Evolutionary conservation across 2,113 vertebrate genomes (phyloP), one percentile per base, ranked within the genome.

Genomic region (Pavo muticus): DNA sequence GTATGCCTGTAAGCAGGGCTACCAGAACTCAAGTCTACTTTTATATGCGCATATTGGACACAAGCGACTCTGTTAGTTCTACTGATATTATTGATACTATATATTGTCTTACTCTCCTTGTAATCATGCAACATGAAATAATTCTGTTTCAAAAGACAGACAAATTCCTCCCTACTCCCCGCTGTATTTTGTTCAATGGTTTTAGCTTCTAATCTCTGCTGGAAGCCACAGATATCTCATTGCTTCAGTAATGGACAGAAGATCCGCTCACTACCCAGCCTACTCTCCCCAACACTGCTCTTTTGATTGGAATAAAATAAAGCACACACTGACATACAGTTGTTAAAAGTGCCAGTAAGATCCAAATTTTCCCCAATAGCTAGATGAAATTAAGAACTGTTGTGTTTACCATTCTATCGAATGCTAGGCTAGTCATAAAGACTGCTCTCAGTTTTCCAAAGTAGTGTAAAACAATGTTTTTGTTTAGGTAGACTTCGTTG

Each of bases 281-380:
- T 44, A 16, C 57, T 52, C 56, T 37, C 21, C 17, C 44, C 17
- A 25, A 39, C 45, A 27, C 32, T 29, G 27, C 18, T 57, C 64
- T 76, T 70, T 40, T 45, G 14, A 23, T 76, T 76, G 64, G 11
- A 54, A 54, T 50, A 29, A 16, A 52, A 45, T 45, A 57, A 35
- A 39, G 11, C 0, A 0, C 44, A 57, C 27, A 29, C 2, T 11
- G 13, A 45, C 29, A 71, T 39, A 23, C 9, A 52, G 16, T 18
- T 52, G 37, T 30, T 87, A 67, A 57, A 65, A 44, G 48, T 40
- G 57, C 50, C 30, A 65, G 18, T 39, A 45, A 45, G 6, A 65
- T 44, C 19, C 23, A 60, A 30, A 35, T 52, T 60, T 5, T 7
- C 9, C 37, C 25, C 24, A 45, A 10, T 45, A 24, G 32, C 54